Base-by-base conservation (phyloP, 1,140 invertebrate genomes). In the Diorhabda elongata region DNA sequence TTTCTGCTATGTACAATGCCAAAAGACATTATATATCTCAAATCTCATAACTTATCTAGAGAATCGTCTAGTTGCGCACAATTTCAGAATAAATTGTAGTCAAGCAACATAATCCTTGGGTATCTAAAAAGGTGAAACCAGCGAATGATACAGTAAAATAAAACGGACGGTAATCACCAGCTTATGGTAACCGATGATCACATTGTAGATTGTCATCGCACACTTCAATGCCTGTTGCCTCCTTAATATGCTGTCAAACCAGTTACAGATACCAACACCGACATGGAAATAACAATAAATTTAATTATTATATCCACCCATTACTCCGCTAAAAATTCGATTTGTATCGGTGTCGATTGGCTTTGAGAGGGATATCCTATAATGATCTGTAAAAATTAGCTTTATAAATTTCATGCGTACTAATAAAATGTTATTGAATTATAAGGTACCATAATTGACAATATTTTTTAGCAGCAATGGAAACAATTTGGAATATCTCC, bases 201-300 rank as follows among this genome's bases (percentile, higher is more conserved):
- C 58, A 60, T 60, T 11, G 58, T 60, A 60, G 58, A 60, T 60
- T 60, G 58, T 60, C 58, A 60, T 60, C 58, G 58, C 58, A 60
- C 58, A 60, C 58, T 60, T 60, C 58, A 42, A 60, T 60, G 58
- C 58, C 58, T 11, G 58, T 60, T 11, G 58, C 58, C 42, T 11
- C 42, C 42, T 60, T 60, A 60, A 60, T 60, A 60, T 60, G 58
- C 42, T 60, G 58, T 60, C 58, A 60, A 60, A 60, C 58, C 58
- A 60, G 58, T 60, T 60, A 42, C 3, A 6, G 58, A 42, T 42
- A 60, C 58, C 11, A 42, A 60, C 58, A 11, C 58, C 42, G 58
- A 60, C 58, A 60, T 26, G 42, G 58, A 60, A 60, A 60, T 60
- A 60, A 60, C 58, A 60, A 60, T 60, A 60, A 60, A 60, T 60